phyloP scores from a whole-genome alignment of 2,113 vertebrate genomes.

The Zapornia atra region DNA sequence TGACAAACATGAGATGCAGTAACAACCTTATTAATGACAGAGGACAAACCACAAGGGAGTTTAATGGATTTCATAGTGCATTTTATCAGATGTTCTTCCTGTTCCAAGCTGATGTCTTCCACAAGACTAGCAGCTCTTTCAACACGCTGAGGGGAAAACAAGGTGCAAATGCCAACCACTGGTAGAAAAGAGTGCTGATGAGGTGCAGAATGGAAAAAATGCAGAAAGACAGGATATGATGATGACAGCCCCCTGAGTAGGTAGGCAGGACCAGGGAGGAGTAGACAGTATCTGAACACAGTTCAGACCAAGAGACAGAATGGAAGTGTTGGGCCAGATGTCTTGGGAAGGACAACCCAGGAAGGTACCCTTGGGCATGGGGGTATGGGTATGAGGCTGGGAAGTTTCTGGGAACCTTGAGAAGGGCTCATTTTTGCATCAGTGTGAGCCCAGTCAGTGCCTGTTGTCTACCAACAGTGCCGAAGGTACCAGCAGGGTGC shows the following conservation, averaged over 20 bases:
- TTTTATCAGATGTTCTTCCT: background rate
- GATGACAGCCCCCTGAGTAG: background rate
- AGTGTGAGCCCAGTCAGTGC: background rate
- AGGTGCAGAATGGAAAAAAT: background rate
- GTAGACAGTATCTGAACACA: background rate
- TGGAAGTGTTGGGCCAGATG: background rate
- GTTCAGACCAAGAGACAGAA: background rate
- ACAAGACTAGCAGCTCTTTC: background rate
- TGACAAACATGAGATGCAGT: background rate
- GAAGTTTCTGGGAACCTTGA: background rate
- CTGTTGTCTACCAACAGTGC: background rate
- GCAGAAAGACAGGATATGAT: background rate
- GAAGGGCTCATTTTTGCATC: background rate
- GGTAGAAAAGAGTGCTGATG: background rate
- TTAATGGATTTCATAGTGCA: background rate
- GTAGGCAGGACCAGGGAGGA: background rate
- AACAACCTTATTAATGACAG: conserved; percentile 3
- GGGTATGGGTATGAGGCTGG: background rate
- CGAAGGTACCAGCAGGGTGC: background rate
- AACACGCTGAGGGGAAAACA: background rate
- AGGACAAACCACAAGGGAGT: background rate
- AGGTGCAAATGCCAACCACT: background rate
- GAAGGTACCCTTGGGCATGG: background rate
- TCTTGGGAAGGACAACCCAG: background rate
- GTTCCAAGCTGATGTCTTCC: background rate